Evolutionary conservation across 2,113 vertebrate species (phyloP).

Genomic region (Pituophis catenifer): DNA sequence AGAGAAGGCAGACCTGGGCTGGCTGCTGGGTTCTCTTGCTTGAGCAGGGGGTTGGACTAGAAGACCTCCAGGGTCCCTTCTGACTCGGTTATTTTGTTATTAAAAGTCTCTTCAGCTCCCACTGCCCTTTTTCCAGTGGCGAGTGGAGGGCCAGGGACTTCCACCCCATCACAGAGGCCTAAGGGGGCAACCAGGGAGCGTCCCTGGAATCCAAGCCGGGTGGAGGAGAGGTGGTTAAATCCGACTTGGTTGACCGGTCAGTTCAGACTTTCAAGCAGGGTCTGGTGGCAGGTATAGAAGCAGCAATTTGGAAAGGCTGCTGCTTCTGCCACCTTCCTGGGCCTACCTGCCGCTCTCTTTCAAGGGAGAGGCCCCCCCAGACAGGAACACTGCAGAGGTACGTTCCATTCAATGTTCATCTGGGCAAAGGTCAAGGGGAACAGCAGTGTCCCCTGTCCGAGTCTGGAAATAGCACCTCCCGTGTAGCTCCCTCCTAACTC

Average conservation of each 20-base stretch:
- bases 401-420: background rate
- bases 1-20: background rate
- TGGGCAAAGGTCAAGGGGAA: background rate
- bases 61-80: too few species aligned
- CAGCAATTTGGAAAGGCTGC: background rate
- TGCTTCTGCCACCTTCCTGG: background rate
- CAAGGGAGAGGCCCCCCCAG: background rate
- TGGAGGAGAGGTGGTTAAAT: background rate
- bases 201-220: background rate
- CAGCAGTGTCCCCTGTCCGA: background rate
- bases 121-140: background rate
- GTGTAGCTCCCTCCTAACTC: background rate
- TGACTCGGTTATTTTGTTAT: too few species aligned
- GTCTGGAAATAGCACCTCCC: background rate
- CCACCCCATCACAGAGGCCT: background rate
- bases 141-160: background rate
- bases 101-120: background rate
- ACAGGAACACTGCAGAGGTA: too few species aligned
- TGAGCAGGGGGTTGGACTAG: too few species aligned
- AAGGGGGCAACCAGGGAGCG: background rate
- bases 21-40: background rate
- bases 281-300: background rate
- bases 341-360: background rate
- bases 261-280: background rate
- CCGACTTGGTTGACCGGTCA: fast-evolving